Percentiles rank a stretch among this genome's conserved stretches.
These are phyloP conservation scores for Litocranius walleri DNA, from an alignment of 2,113 vertebrate genomes.

Conservation along the genomic window DNA sequence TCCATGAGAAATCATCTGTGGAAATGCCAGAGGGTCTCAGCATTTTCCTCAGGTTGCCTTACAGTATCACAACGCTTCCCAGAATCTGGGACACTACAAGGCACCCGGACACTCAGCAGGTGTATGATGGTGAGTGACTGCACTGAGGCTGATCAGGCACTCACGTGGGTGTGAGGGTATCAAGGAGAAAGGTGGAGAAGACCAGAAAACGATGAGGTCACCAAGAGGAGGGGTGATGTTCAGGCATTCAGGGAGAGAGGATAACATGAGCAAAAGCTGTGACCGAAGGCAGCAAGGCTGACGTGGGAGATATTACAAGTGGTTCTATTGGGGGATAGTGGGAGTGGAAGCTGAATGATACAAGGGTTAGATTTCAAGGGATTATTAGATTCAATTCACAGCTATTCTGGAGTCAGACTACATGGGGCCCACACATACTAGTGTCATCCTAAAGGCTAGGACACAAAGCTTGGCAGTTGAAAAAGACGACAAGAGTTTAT, in stretches of 20 bases:
- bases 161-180: fast-evolving
- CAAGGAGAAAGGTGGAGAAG: not conserved
- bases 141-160: fast-evolving
- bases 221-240: not conserved
- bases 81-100: not conserved
- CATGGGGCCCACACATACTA: not conserved
- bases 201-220: not conserved
- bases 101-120: too few species aligned
- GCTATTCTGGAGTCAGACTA: not conserved
- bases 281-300: not conserved
- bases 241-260: not conserved
- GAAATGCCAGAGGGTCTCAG: not conserved
- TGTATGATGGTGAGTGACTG: fast-evolving
- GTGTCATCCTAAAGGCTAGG: not conserved
- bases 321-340: fast-evolving
- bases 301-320: not conserved
- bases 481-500: not conserved
- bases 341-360: not conserved
- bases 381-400: not conserved
- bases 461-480: not conserved
- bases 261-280: not conserved
- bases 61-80: fast-evolving
- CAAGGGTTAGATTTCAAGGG: not conserved
- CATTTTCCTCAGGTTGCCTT: not conserved
- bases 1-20: not conserved